Evolutionary conservation across 2,888 invertebrate genomes (phyloP).

Genomic region (Lapara coniferarum): DNA sequence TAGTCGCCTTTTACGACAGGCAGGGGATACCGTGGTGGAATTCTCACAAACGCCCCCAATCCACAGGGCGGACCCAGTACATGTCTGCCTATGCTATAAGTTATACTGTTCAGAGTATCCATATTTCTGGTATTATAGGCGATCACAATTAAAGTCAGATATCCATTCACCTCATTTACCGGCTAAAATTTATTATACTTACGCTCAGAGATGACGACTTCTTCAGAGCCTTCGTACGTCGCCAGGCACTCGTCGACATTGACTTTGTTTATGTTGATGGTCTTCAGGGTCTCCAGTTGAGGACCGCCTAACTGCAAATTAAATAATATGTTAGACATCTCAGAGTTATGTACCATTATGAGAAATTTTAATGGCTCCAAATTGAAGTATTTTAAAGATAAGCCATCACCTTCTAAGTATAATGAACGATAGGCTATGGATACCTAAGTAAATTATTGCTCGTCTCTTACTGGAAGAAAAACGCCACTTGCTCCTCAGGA

Average conservation of each 20-base stretch:
- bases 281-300: constrained; percentile 51
- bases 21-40: no score
- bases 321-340: background rate
- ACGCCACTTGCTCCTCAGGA: no score
- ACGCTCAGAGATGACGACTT: constrained; percentile 53
- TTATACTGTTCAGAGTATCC: background rate
- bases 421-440: background rate
- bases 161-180: no score
- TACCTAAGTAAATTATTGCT: no score
- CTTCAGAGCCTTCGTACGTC: constrained; percentile 34
- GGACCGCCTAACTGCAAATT: constrained; percentile 45
- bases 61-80: no score
- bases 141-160: no score
- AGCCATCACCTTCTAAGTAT: background rate
- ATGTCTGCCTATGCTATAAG: background rate
- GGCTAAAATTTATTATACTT: constrained; percentile 37
- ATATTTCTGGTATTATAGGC: no score
- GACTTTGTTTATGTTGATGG: constrained; percentile 51
- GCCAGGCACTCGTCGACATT: constrained; percentile 44
- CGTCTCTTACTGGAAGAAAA: no score
- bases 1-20: no score
- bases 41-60: no score
- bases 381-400: background rate
- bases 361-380: background rate
- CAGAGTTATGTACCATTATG: background rate